Evolutionary conservation across 2,888 invertebrate genomes (phyloP).

Genomic region (Caenorhabditis auriculariae): DNA sequence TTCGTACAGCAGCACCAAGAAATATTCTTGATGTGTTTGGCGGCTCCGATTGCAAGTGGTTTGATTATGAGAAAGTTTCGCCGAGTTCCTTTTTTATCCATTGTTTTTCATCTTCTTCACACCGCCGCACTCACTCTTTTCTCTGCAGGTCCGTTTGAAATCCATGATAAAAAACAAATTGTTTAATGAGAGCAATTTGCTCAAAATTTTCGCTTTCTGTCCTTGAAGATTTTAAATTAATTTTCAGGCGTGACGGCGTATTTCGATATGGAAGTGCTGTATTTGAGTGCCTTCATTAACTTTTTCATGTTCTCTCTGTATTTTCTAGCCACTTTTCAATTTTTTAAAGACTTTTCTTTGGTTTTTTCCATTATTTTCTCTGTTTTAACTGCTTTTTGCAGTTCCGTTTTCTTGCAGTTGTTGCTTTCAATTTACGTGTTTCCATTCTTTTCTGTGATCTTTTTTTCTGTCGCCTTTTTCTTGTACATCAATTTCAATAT

Average conservation of each 20-base stretch:
- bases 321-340: constrained; percentile 16
- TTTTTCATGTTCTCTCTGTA: constrained; percentile 6
- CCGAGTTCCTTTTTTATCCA: no score
- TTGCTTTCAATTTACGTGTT: constrained; percentile 17
- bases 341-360: no score
- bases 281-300: constrained; percentile 9
- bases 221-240: constrained; percentile 7
- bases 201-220: no score
- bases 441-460: constrained; percentile 4
- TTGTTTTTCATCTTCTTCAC: no score
- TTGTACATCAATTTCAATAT: constrained; percentile 10
- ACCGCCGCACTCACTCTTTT: no score
- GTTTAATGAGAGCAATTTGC: no score
- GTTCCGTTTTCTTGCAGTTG: constrained; percentile 7
- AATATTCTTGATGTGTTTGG: constrained; percentile 10
- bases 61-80: no score
- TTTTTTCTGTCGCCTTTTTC: constrained; percentile 4
- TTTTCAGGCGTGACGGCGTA: not conserved
- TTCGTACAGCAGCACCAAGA: constrained; percentile 17
- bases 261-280: constrained; percentile 10
- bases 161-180: no score
- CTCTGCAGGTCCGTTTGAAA: no score
- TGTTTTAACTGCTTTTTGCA: not conserved
- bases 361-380: constrained; percentile 8
- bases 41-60: constrained; percentile 9